These are phyloP conservation scores for Andrena bicolor DNA, from an alignment of 2,888 invertebrate genomes.

Conservation along the genomic window DNA sequence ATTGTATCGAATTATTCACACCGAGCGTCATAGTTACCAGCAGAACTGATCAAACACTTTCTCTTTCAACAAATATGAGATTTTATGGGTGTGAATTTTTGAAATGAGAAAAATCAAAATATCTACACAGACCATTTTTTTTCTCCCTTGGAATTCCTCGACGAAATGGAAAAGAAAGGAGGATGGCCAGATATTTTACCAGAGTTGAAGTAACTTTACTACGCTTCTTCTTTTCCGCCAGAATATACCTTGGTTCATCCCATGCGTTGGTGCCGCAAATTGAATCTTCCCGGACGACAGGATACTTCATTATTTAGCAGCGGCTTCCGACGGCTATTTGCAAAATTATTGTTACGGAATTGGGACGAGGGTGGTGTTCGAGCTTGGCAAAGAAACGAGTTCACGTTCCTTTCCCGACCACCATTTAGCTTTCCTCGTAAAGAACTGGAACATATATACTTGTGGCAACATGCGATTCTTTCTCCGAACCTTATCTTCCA, in stretches of 20 bases:
- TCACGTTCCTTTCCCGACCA: slow-evolving; percentile 68
- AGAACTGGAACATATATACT: slow-evolving; percentile 70
- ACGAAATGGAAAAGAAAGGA: slow-evolving; percentile 22
- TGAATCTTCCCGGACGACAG: slow-evolving; percentile 79
- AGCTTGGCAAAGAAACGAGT: slow-evolving; percentile 67
- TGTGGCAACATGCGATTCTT: slow-evolving; percentile 55
- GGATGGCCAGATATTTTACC: slow-evolving; percentile 44
- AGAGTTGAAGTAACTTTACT: slow-evolving; percentile 54
- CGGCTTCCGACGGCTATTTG: slow-evolving; percentile 79
- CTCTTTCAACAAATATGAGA: too few relatives aligned
- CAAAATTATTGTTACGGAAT: slow-evolving; percentile 82
- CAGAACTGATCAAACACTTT: too few relatives aligned
- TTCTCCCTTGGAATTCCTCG: slow-evolving; percentile 4
- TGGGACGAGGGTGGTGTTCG: slow-evolving; percentile 71
- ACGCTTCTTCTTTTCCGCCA: slow-evolving; percentile 54
- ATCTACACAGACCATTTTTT: slow-evolving; percentile 1
- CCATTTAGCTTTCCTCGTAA: slow-evolving; percentile 76
- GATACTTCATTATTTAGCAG: slow-evolving; percentile 81
- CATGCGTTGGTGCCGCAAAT: slow-evolving; percentile 75
- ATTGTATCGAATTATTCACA: too few relatives aligned
- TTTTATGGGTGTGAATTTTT: slow-evolving; percentile 2
- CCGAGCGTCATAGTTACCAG: too few relatives aligned
- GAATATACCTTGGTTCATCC: slow-evolving; percentile 64
- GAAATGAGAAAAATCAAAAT: slow-evolving; percentile 19
- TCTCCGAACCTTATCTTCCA: slow-evolving; percentile 20